Conservation (phyloP, 2,888 invertebrate species). For the Cremastinae sp. region DNA sequence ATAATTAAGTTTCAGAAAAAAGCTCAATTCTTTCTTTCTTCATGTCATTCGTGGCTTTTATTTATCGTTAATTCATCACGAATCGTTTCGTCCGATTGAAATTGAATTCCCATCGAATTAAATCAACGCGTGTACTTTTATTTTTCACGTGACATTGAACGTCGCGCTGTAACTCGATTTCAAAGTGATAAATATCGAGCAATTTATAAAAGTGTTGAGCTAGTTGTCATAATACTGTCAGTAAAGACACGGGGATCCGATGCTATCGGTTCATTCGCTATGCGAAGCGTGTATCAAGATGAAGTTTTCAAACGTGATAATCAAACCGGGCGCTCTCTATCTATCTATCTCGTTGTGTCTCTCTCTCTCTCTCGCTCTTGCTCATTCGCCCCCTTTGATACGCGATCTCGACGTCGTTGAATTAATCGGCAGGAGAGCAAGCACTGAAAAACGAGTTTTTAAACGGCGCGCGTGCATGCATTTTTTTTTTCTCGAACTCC, state of each 20-base stretch:
- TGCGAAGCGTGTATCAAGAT: conserved; percentile 41
- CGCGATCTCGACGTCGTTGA: conserved; percentile 45
- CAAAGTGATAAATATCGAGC: conserved; percentile 23
- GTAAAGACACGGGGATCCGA: conserved; percentile 24
- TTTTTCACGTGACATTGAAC: not conserved
- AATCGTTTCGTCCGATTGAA: too few species aligned
- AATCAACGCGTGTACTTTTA: not conserved
- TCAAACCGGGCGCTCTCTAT: conserved; percentile 18
- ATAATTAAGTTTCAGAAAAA: too few species aligned
- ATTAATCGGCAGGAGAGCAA: conserved; percentile 36
- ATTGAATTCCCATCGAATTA: conserved; percentile 13
- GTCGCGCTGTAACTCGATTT: conserved; percentile 1
- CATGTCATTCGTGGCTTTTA: too few species aligned
- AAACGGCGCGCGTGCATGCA: conserved; percentile 11
- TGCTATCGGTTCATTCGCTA: conserved; percentile 33
- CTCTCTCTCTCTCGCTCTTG: too few species aligned
- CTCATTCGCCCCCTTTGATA: conserved; percentile 26
- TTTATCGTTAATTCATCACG: too few species aligned
- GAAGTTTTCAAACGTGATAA: conserved; percentile 47
- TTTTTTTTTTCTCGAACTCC: not conserved
- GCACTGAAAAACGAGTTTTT: conserved; percentile 48
- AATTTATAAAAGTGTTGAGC: conserved; percentile 8
- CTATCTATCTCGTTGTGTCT: too few species aligned
- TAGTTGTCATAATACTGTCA: conserved; percentile 42
- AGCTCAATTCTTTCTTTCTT: too few species aligned